These are phyloP conservation scores for Chaetops frenatus DNA, from an alignment of 2,113 vertebrate species.

Conservation along the genomic window DNA sequence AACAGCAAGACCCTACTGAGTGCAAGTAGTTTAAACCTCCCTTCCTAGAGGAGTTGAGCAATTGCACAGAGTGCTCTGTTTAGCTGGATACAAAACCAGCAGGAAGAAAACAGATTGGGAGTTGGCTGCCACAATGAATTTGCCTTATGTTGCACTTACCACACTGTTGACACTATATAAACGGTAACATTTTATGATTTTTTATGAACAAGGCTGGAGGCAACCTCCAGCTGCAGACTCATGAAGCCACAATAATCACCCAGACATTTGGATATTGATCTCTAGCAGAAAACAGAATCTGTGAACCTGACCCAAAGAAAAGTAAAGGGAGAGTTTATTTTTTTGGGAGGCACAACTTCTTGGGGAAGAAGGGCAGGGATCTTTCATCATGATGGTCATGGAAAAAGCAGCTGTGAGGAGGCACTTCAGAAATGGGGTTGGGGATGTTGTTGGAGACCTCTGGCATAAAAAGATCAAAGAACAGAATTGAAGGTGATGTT, in stretches of 20 bases:
- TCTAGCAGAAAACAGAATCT: not conserved
- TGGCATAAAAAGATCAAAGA: not conserved
- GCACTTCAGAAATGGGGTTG: not conserved
- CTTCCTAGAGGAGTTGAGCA: not conserved
- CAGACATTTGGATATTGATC: not conserved
- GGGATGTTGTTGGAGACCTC: not conserved
- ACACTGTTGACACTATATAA: not conserved
- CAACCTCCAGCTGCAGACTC: not conserved
- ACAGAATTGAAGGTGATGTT: not conserved
- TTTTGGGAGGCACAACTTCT: not conserved
- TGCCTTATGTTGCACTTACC: slow-evolving; percentile 3
- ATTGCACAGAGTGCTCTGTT: not conserved
- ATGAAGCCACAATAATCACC: not conserved
- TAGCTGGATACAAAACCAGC: not conserved
- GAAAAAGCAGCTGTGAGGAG: not conserved
- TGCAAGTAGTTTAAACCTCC: not conserved
- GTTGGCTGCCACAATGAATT: not conserved
- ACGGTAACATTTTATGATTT: slow-evolving; percentile 5
- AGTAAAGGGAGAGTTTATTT: not conserved
- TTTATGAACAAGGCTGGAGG: not conserved
- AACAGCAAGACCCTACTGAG: not conserved
- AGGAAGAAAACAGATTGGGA: not conserved
- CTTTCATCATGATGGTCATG: not conserved
- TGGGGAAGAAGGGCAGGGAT: not conserved
- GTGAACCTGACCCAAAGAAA: not conserved